Percentiles rank a stretch among this genome's conserved stretches.
phyloP scores from a whole-genome alignment of 2,797 vertebrate species.

The Agapornis canus region DNA sequence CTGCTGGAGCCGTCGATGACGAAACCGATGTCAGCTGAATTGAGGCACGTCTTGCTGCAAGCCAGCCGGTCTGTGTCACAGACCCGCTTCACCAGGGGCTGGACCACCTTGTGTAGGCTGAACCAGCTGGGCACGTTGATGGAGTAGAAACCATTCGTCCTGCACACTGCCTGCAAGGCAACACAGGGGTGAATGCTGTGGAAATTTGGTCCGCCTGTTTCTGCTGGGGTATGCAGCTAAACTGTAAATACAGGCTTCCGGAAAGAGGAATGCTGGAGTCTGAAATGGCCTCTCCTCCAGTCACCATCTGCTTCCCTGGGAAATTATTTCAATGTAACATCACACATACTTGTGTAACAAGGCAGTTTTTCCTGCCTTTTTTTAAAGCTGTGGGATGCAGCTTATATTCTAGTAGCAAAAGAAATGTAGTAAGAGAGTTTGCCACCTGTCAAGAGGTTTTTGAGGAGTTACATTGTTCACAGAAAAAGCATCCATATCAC shows the following conservation, averaged over 20 bases:
- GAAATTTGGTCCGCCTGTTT: not conserved
- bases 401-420: not conserved
- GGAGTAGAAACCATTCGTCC: slow-evolving; percentile 90
- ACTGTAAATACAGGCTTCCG: not conserved
- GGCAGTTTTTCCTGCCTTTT: not conserved
- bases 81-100: slow-evolving; percentile 90
- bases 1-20: slow-evolving; percentile 98
- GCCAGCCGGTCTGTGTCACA: slow-evolving; percentile 88
- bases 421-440: not conserved
- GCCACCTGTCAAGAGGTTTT: not conserved
- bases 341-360: not conserved
- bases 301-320: slow-evolving; percentile 2
- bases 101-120: slow-evolving; percentile 85
- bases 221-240: not conserved
- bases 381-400: not conserved
- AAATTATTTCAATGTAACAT: not conserved
- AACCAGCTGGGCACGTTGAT: slow-evolving; percentile 92
- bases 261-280: not conserved
- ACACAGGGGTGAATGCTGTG: not conserved
- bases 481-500: not conserved
- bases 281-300: not conserved
- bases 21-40: slow-evolving; percentile 93
- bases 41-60: slow-evolving; percentile 98
- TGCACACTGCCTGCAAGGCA: slow-evolving; percentile 89
- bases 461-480: fast-evolving